These are phyloP conservation scores for Mellivora capensis DNA, from an alignment of 2,113 vertebrate genomes.

Conservation along the genomic window DNA sequence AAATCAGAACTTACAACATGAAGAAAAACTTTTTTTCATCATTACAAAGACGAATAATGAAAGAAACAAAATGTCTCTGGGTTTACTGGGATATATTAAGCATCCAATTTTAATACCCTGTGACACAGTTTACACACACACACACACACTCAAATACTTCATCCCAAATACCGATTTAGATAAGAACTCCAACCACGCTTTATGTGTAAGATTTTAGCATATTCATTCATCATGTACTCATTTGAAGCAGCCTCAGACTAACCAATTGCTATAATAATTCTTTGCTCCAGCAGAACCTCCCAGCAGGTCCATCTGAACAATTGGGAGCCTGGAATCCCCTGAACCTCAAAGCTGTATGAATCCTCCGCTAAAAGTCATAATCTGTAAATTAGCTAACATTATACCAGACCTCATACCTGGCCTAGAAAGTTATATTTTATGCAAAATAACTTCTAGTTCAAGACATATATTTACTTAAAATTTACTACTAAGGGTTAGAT, in stretches of 20 bases:
- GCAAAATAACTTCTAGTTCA: not conserved
- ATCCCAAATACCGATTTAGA: constrained; percentile 1
- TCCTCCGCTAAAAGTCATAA: constrained; percentile 51
- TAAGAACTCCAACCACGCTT: constrained; percentile 53
- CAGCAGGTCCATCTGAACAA: not conserved
- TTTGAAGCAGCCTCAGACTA: not conserved
- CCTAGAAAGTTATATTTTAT: not conserved
- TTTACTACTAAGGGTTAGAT: not conserved
- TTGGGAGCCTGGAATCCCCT: not conserved
- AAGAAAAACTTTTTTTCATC: not conserved
- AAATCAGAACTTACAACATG: not conserved
- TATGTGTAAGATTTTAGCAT: constrained; percentile 24
- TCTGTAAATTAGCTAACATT: constrained; percentile 18
- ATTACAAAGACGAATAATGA: not conserved
- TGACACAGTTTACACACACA: constrained; percentile 36
- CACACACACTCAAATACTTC: not conserved
- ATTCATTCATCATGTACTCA: constrained; percentile 45
- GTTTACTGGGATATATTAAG: not conserved
- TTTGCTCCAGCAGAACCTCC: constrained; percentile 42
- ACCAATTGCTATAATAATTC: constrained; percentile 18
- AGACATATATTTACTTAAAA: constrained; percentile 32
- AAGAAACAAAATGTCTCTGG: not conserved
- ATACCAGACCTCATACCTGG: constrained; percentile 7
- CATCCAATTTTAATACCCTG: not conserved
- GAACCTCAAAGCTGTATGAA: not conserved